Percentiles rank a stretch among this genome's conserved stretches.
These are phyloP conservation scores for Acleris emargana DNA, from an alignment of 2,888 invertebrate species.

Conservation along the genomic window DNA sequence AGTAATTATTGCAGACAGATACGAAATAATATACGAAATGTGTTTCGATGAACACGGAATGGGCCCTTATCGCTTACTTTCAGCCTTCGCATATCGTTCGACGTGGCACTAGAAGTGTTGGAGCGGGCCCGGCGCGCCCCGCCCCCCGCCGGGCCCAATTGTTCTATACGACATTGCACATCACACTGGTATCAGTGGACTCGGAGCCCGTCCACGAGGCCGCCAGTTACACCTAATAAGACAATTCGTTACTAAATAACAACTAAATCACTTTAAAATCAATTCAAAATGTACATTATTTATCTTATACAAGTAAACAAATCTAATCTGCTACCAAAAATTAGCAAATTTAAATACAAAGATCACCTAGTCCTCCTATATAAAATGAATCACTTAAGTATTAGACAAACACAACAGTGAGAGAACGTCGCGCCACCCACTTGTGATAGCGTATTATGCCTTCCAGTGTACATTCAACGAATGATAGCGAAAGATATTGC, in stretches of 20 bases:
- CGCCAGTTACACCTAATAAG: conserved; percentile 77
- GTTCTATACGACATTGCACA: conserved; percentile 74
- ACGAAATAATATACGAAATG: conserved; percentile 73
- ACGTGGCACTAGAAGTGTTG: conserved; percentile 58
- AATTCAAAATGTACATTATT: conserved; percentile 83
- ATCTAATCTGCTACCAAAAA: conserved; percentile 83
- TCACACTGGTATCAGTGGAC: conserved; percentile 77
- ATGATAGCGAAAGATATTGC: conserved; percentile 76
- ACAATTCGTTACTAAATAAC: conserved; percentile 82
- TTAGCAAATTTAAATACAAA: conserved; percentile 83
- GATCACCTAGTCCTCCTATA: conserved; percentile 79
- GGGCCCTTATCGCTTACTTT: conserved; percentile 67
- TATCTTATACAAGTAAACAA: conserved; percentile 79
- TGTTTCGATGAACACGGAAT: conserved; percentile 74
- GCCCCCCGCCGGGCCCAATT: conserved; percentile 42
- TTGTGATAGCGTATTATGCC: conserved; percentile 81
- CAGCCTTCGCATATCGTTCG: conserved; percentile 67
- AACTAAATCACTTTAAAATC: conserved; percentile 84
- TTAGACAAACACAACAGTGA: conserved; percentile 78
- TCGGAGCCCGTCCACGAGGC: conserved; percentile 65
- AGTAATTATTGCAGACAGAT: conserved; percentile 70
- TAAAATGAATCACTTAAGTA: conserved; percentile 82
- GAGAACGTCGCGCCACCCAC: conserved; percentile 59
- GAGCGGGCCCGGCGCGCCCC: conserved; percentile 30
- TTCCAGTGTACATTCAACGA: conserved; percentile 77